These are phyloP conservation scores for Panorpa germanica DNA, from an alignment of 2,888 invertebrate genomes.

Conservation along the genomic window DNA sequence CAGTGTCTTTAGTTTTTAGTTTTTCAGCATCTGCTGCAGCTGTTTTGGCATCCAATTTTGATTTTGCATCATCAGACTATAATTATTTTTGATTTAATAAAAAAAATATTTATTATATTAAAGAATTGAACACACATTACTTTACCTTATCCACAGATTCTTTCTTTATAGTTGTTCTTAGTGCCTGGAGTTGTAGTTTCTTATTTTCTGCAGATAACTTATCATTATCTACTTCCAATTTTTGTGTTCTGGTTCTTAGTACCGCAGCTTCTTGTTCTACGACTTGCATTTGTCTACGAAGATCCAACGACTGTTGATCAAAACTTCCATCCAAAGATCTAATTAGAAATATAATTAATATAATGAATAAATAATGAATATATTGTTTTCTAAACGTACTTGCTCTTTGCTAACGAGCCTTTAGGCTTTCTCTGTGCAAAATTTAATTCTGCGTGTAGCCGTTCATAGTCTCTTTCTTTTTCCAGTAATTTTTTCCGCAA, in stretches of 20 bases:
- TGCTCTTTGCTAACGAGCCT: slow-evolving; percentile 38
- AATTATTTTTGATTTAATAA: too few species aligned
- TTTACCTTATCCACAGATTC: too few species aligned
- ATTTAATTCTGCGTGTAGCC: slow-evolving; percentile 51
- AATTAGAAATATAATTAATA: slow-evolving; percentile 14
- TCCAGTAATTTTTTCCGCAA: slow-evolving; percentile 58
- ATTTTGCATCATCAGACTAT: too few species aligned
- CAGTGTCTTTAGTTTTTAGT: slow-evolving; percentile 30
- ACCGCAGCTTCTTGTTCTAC: slow-evolving; percentile 59
- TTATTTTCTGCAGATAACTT: slow-evolving; percentile 55
- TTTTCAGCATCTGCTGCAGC: slow-evolving; percentile 27
- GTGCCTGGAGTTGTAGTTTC: slow-evolving; percentile 34
- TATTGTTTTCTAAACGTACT: slow-evolving; percentile 25
- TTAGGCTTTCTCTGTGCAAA: slow-evolving; percentile 40
- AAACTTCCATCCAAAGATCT: slow-evolving; percentile 34
- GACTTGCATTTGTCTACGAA: slow-evolving; percentile 53
- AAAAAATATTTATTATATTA: too few species aligned
- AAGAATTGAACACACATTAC: too few species aligned
- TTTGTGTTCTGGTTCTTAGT: slow-evolving; percentile 44
- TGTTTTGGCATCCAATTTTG: too few species aligned
- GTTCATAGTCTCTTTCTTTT: slow-evolving; percentile 65
- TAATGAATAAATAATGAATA: slow-evolving; percentile 2
- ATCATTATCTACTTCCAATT: slow-evolving; percentile 57
- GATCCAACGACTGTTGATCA: slow-evolving; percentile 44
- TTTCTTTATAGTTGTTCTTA: slow-evolving; percentile 29